Evolutionary conservation across 2,113 vertebrate genomes (phyloP), one percentile per base, ranked within the genome.

Genomic region (Heterochromis multidens): DNA sequence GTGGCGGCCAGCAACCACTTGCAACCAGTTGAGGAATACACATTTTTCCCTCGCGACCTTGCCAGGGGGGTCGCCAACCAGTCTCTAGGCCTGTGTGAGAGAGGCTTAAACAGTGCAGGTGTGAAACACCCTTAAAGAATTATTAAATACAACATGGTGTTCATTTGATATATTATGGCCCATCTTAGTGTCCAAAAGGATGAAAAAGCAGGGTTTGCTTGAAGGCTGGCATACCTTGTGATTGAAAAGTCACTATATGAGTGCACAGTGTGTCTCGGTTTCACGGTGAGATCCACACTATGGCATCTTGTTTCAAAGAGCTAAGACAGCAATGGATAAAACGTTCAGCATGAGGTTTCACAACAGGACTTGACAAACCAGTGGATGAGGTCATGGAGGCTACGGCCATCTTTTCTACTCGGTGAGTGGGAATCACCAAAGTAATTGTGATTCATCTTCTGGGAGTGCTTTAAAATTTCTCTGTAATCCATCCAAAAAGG

Each of bases 81-180:
- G 0, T 65, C 40, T 65, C 0, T 12, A 35, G 7, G 6, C 7
- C 35, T 35, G 8, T 8, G 35, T 8, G 35, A 35, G 7, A 7
- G 35, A 65, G 21, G 62, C 62, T 35, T 65, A 65, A 40, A 65
- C 0, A 23, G 21, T 12, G 23, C 62, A 67, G 63, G 63, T 67
- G 1, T 67, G 40, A 25, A 29, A 43, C 6, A 49, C 40, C 0
- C 46, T 29, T 49, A 52, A 49, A 72, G 29, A 49, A 25, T 21
- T 72, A 21, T 31, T 0, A 52, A 46, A 72, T 52, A 27, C 40
- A 70, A 0, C 65, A 70, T 0, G 0, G 16, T 72, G 67, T 52
- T 31, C 6, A 25, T 31, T 74, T 52, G 52, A 12, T 70, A 29
- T 43, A 72, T 72, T 72, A 49, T 49, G 23, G 43, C 23, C 67